Evolutionary conservation across 2,113 vertebrate genomes (phyloP).

Genomic region (Dermatemys mawii): DNA sequence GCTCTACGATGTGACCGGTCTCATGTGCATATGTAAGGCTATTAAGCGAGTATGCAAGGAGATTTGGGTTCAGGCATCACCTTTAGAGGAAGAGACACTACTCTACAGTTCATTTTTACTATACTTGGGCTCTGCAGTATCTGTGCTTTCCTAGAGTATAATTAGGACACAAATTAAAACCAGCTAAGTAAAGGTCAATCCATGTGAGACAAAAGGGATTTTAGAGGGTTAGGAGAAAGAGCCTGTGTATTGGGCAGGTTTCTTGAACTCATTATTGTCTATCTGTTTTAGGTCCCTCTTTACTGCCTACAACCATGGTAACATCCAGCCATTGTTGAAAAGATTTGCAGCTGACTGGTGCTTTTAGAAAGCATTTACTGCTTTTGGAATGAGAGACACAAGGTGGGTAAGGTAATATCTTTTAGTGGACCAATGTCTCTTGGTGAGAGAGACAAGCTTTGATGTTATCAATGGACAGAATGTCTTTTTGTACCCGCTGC

Average conservation of each 20-base stretch:
- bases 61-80: background rate
- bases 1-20: background rate
- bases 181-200: background rate
- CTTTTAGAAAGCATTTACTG: background rate
- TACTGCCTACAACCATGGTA: background rate
- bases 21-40: background rate
- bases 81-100: background rate
- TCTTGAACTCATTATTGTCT: background rate
- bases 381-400: background rate
- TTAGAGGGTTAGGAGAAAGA: background rate
- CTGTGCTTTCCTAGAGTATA: background rate
- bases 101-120: background rate
- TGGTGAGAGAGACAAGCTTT: background rate
- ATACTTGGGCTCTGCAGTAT: background rate
- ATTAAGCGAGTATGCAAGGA: background rate
- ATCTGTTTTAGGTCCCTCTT: background rate
- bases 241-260: background rate
- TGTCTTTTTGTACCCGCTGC: background rate
- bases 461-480: background rate
- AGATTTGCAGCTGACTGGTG: background rate
- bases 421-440: background rate
- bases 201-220: background rate
- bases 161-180: background rate
- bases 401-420: background rate
- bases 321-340: background rate